phyloP scores from a whole-genome alignment of 2,113 vertebrate species.

The Erpornis zantholeuca region DNA sequence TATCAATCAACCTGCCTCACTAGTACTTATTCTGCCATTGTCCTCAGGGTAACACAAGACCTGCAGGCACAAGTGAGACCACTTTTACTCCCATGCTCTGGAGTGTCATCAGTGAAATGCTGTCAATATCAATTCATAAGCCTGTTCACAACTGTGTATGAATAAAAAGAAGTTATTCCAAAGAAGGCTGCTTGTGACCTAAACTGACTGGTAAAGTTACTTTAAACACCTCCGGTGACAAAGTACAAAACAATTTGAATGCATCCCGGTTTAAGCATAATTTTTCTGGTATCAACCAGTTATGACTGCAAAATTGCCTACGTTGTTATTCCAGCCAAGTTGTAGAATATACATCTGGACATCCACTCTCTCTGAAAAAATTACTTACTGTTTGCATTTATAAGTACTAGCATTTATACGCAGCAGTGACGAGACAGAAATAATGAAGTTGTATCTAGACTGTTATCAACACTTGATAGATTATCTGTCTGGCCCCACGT shows the following conservation, averaged over 20 bases:
- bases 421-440: not conserved
- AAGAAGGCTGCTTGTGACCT: not conserved
- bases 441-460: not conserved
- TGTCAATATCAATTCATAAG: not conserved
- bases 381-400: not conserved
- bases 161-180: not conserved
- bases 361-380: not conserved
- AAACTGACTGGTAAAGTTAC: not conserved
- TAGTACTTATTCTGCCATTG: not conserved
- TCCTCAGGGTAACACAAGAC: not conserved
- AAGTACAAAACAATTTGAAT: not conserved
- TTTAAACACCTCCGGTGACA: not conserved
- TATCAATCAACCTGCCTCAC: not conserved
- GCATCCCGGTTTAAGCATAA: not conserved
- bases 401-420: not conserved
- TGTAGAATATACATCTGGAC: not conserved
- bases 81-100: not conserved
- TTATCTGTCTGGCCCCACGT: not conserved
- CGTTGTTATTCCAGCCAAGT: not conserved
- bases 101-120: not conserved
- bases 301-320: not conserved
- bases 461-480: slow-evolving; percentile 8
- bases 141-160: not conserved
- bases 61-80: not conserved
- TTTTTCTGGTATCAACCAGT: not conserved